Evolutionary conservation across 2,113 vertebrate species (phyloP).

Genomic region (Dascyllus trimaculatus): DNA sequence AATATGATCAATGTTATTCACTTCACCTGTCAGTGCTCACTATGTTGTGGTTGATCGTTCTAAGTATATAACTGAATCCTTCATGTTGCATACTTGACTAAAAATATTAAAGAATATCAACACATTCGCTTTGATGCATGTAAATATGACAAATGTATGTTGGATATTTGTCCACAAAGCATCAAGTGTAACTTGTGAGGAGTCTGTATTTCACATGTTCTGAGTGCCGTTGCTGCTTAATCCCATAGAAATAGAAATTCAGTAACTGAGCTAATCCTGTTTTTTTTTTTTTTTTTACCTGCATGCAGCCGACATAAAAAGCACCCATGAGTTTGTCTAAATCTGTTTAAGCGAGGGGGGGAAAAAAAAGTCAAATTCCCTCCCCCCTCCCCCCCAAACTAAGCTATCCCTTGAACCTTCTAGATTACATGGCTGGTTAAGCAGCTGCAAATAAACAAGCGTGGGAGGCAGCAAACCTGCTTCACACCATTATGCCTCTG

Average conservation of each 20-base stretch:
- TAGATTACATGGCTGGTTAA: slow-evolving; percentile 51
- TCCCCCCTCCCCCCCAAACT: background rate
- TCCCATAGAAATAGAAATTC: background rate
- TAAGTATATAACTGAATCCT: too few relatives aligned
- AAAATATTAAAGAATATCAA: too few relatives aligned
- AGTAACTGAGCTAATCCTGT: slow-evolving; percentile 12
- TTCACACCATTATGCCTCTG: slow-evolving; percentile 45
- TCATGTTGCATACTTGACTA: too few relatives aligned
- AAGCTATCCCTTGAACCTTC: slow-evolving; percentile 30
- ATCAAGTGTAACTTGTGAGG: background rate
- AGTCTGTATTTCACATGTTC: background rate
- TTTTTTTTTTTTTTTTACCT: background rate
- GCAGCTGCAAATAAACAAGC: slow-evolving; percentile 51
- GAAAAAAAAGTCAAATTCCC: background rate
- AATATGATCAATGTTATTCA: too few relatives aligned
- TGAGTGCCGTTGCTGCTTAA: background rate
- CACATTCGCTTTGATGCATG: too few relatives aligned
- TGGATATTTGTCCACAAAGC: background rate
- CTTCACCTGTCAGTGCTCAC: too few relatives aligned
- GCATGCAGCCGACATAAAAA: slow-evolving; percentile 14
- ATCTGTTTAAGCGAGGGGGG: slow-evolving; percentile 5
- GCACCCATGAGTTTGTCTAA: slow-evolving; percentile 13
- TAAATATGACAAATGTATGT: too few relatives aligned
- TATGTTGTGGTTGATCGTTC: too few relatives aligned
- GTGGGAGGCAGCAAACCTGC: slow-evolving; percentile 28